phyloP scores from a whole-genome alignment of 2,113 vertebrate genomes.

The Myanophis thanlyinensis region DNA sequence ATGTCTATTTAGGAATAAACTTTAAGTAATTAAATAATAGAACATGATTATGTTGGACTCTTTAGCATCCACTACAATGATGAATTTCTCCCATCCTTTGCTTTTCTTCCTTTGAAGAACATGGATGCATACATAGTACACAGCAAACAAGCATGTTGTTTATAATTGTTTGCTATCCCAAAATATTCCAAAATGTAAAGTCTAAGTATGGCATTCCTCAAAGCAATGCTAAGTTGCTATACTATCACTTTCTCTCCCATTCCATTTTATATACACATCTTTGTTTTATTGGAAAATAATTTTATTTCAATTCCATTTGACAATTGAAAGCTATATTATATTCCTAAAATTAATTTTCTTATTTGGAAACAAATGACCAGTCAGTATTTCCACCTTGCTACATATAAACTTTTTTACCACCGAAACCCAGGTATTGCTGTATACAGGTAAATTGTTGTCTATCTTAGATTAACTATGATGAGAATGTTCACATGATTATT shows the following conservation, averaged over 20 bases:
- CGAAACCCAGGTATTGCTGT: constrained; percentile 45
- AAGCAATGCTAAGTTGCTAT: constrained; percentile 25
- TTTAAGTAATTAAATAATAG: constrained; percentile 37
- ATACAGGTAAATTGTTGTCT: not conserved
- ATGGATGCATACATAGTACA: constrained; percentile 13
- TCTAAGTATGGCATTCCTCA: constrained; percentile 20
- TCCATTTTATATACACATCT: constrained; percentile 18
- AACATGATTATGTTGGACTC: constrained; percentile 23
- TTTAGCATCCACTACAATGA: not conserved
- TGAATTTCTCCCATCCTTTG: constrained; percentile 14
- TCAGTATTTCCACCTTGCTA: constrained; percentile 16
- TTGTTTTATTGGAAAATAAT: constrained; percentile 19
- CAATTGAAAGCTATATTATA: not conserved
- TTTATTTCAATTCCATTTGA: not conserved
- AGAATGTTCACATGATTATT: constrained; percentile 36
- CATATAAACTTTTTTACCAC: constrained; percentile 34
- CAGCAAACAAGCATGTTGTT: constrained; percentile 30
- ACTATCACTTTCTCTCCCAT: constrained; percentile 35
- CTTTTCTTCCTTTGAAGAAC: constrained; percentile 13
- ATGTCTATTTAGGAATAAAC: constrained; percentile 3
- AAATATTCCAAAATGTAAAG: constrained; percentile 34
- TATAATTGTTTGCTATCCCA: constrained; percentile 30
- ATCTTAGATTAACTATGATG: constrained; percentile 28
- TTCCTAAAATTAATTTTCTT: not conserved
- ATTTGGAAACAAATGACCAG: not conserved